Percentiles rank a stretch among this genome's conserved stretches.
Conservation (phyloP, 2,797 vertebrate species). For the Serranus cabrilla region DNA sequence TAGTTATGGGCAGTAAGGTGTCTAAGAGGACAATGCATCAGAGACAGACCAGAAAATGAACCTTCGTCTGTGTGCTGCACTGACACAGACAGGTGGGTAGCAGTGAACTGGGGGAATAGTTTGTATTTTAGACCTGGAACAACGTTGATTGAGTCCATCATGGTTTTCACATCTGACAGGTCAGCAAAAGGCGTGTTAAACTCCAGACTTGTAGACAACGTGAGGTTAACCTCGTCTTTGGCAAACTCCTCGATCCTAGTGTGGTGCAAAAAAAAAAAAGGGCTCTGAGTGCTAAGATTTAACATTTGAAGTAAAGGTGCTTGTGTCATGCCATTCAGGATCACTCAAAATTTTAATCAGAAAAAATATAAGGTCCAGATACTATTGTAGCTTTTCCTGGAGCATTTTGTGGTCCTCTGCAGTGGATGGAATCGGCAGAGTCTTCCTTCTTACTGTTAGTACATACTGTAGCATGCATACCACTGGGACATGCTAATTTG, state of each 20-base stretch:
- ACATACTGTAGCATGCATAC: too few species aligned
- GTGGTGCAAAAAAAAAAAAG: constrained; percentile 1
- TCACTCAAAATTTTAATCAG: neutral
- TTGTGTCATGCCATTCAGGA: neutral
- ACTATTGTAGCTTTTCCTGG: neutral
- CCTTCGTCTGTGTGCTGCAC: neutral
- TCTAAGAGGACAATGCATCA: neutral
- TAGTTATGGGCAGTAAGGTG: neutral
- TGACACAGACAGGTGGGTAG: neutral
- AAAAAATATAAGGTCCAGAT: neutral
- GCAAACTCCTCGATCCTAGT: constrained; percentile 90
- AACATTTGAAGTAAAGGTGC: neutral
- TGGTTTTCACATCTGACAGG: constrained; percentile 91
- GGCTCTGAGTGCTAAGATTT: neutral
- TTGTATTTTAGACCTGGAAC: constrained; percentile 87
- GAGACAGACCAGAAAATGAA: neutral
- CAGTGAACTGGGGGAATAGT: neutral
- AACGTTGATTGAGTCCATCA: constrained; percentile 93
- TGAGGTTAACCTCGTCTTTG: constrained; percentile 86
- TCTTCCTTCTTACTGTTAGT: too few species aligned
- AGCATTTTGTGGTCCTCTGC: neutral
- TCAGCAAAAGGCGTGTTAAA: constrained; percentile 88
- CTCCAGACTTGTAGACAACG: constrained; percentile 84
- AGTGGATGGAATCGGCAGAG: neutral
- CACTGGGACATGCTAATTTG: too few species aligned